Conservation (phyloP, 64 coral and sea anemone genomes). For the Platygyra sinensis region DNA sequence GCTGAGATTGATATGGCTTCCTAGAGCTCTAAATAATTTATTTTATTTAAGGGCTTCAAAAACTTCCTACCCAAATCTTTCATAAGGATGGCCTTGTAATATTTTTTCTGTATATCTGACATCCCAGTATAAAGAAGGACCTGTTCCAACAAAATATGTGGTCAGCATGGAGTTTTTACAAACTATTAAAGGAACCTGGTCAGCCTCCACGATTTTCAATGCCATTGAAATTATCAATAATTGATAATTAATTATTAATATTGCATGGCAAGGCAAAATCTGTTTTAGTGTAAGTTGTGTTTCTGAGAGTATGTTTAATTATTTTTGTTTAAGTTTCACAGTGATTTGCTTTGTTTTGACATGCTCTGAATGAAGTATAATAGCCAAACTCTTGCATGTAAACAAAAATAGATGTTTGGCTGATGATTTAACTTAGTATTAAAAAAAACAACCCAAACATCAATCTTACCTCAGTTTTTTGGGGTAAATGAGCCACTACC, state of each 20-base stretch:
- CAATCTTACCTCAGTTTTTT: conserved; percentile 72
- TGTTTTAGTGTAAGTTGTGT: too few relatives aligned
- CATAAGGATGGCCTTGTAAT: conserved; percentile 92
- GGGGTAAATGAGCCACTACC: conserved; percentile 86
- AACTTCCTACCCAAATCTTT: conserved; percentile 76
- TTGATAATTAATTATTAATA: too few relatives aligned
- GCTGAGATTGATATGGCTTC: too few relatives aligned
- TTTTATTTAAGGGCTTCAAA: not conserved
- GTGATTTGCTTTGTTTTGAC: too few relatives aligned
- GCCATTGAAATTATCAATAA: too few relatives aligned
- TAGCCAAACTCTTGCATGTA: not conserved
- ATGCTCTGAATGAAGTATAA: not conserved
- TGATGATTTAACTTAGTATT: not conserved
- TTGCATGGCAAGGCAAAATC: too few relatives aligned
- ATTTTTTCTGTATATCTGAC: conserved; percentile 85
- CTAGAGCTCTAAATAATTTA: not conserved
- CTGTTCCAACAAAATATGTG: not conserved
- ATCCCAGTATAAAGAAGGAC: conserved; percentile 86
- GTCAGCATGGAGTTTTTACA: not conserved
- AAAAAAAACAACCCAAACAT: not conserved
- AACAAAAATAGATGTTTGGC: not conserved
- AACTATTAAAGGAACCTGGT: too few relatives aligned
- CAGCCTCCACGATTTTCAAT: too few relatives aligned
- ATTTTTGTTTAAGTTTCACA: too few relatives aligned
- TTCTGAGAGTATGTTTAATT: too few relatives aligned